Conservation (phyloP, 2,113 vertebrate species). For the Sphaerodactylus townsendi region DNA sequence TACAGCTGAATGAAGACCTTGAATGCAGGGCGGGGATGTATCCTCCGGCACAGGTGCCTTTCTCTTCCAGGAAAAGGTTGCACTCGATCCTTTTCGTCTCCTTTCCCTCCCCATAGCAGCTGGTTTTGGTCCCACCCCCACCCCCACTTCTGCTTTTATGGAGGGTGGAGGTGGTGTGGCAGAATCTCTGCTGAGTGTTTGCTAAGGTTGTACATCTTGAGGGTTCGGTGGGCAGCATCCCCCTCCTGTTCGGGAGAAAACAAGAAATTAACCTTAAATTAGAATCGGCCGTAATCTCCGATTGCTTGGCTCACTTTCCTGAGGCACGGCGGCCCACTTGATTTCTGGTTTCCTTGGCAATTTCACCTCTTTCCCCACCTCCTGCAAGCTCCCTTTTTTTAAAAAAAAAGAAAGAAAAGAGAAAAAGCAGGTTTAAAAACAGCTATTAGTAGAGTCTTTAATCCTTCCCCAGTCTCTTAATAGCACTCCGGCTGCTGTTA, state of each 20-base stretch:
- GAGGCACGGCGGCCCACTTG: slow-evolving; percentile 54
- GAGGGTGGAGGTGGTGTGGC: neutral
- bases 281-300: slow-evolving; percentile 59
- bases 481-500: slow-evolving; percentile 48
- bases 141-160: rapidly evolving
- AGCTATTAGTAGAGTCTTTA: slow-evolving; percentile 60
- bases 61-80: neutral
- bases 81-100: neutral
- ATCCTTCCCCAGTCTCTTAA: slow-evolving; percentile 62
- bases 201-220: slow-evolving; percentile 37
- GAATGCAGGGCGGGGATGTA: neutral
- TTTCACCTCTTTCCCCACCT: slow-evolving; percentile 31
- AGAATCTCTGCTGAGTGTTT: neutral
- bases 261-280: slow-evolving; percentile 71
- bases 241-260: slow-evolving; percentile 48
- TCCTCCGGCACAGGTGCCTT: slow-evolving; percentile 22
- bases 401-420: neutral
- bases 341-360: slow-evolving; percentile 73
- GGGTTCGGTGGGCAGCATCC: neutral
- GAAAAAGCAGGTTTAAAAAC: slow-evolving; percentile 56
- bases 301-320: slow-evolving; percentile 28
- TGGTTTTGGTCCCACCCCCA: neutral
- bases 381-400: slow-evolving; percentile 19
- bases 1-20: slow-evolving; percentile 29
- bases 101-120: rapidly evolving